phyloP scores from a whole-genome alignment of 2,888 invertebrate species.

The Pollenia griseotomentosa region DNA sequence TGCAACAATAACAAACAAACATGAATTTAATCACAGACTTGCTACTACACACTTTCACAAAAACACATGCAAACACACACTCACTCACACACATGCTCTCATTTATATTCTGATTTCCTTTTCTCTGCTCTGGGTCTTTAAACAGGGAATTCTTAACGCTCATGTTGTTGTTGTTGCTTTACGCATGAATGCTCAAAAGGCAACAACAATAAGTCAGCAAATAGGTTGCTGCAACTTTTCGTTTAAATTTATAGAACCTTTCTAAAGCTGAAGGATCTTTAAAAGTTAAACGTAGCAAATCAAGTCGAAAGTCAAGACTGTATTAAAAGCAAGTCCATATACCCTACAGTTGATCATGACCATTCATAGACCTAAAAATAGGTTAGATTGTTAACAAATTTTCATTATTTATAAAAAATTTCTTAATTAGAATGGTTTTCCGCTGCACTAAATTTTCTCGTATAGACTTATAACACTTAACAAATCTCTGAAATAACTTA shows the following conservation, averaged over 20 bases:
- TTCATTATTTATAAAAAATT: too few species aligned
- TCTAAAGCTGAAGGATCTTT: too few species aligned
- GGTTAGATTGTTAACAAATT: too few species aligned
- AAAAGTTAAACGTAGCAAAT: too few species aligned
- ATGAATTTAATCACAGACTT: constrained; percentile 51
- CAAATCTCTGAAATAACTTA: too few species aligned
- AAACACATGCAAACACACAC: constrained; percentile 45
- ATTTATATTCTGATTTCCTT: constrained; percentile 7
- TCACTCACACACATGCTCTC: background rate
- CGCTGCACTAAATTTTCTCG: too few species aligned
- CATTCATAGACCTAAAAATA: too few species aligned
- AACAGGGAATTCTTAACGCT: constrained; percentile 24
- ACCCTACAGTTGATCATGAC: too few species aligned
- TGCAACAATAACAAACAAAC: constrained; percentile 6
- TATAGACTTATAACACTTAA: too few species aligned
- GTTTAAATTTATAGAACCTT: background rate
- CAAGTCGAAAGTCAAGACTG: too few species aligned
- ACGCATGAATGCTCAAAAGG: constrained; percentile 55
- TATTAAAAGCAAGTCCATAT: too few species aligned
- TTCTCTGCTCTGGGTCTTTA: background rate
- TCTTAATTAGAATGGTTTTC: too few species aligned
- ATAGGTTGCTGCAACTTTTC: background rate
- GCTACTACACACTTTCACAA: constrained; percentile 12
- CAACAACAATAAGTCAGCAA: background rate
- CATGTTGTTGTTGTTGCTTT: background rate